Base-by-base conservation (phyloP, 2,797 vertebrate species). In the Scomberomorus guttatus region DNA sequence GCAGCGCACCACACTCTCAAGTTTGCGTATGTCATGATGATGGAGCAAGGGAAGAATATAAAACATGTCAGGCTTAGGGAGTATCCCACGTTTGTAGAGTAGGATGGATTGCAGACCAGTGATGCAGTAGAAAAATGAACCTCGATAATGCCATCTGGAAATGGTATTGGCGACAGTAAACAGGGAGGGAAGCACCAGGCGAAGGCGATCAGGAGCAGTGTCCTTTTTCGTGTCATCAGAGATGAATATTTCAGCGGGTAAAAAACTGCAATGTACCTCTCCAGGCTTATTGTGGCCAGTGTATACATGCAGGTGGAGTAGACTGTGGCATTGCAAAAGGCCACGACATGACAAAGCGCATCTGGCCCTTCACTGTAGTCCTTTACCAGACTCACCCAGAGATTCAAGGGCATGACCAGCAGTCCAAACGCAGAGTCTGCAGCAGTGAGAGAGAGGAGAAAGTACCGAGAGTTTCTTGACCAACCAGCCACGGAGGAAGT, bases 261-360 rank as follows among this genome's bases (percentile, higher is more conserved):
- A 69, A 96, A 95, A 55, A 96, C 95, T 0, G 96, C 96, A 0
- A 96, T 66, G 79, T 97, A 97, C 54, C 96, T 88, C 85, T 97
- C 96, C 46, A 96, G 90, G 70, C 96, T 96, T 51, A 96, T 96
- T 0, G 91, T 91, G 37, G 95, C 94, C 73, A 97, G 90, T 0
- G 96, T 95, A 74, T 96, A 97, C 91, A 97, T 96, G 88, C 96
- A 95, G 10, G 96, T 96, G 54, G 96, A 95, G 74, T 95, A 96
- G 24, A 96, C 79, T 20, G 95, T 95, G 64, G 95, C 93, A 62
- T 96, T 97, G 61, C 95, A 87, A 65, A 96, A 96, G 71, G 96
- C 96, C 82, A 96, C 96, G 0, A 92, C 63, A 6, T 96, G 96
- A 78, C 96, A 97, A 2, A 96, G 92, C 1, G 84, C 83, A n/a